Conservation (phyloP, 2,113 vertebrate genomes). For the Beaufortia kweichowensis region DNA sequence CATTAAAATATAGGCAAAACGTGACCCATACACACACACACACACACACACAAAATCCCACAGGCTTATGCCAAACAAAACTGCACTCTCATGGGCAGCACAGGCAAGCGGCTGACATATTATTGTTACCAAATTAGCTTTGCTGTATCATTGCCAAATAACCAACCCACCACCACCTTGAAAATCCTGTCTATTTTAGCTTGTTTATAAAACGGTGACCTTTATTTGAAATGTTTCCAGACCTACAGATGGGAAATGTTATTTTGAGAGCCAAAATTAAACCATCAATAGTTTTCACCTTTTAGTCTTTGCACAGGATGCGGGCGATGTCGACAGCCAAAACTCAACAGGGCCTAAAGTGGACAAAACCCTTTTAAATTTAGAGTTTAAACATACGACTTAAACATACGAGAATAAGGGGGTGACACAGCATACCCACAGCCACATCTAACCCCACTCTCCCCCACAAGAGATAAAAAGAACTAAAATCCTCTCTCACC, state of each 20-base stretch:
- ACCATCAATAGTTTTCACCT: conserved; percentile 61
- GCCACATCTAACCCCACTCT: too few relatives aligned
- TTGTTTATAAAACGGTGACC: conserved; percentile 54
- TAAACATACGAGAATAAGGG: too few relatives aligned
- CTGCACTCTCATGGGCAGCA: not conserved
- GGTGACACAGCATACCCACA: too few relatives aligned
- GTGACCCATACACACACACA: not conserved
- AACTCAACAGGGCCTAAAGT: not conserved
- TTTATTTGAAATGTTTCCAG: conserved; percentile 44
- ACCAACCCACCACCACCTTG: not conserved
- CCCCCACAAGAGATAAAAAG: too few relatives aligned
- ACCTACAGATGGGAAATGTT: conserved; percentile 61
- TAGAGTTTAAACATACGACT: too few relatives aligned
- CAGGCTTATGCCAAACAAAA: too few relatives aligned
- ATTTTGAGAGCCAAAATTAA: conserved; percentile 63
- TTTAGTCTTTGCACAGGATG: conserved; percentile 41
- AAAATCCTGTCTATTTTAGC: conserved; percentile 46
- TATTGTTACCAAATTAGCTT: not conserved
- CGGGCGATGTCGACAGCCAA: not conserved
- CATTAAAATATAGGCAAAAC: too few relatives aligned
- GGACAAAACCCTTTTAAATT: not conserved
- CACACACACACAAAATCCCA: too few relatives aligned
- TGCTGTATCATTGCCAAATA: not conserved
- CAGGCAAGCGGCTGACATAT: not conserved
- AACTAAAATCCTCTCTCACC: not conserved